A percentile compares a stretch with the other conserved stretches of the same genome.
These are phyloP conservation scores for Aradophagus sp. DNA, from an alignment of 1,140 invertebrate genomes.

Conservation along the genomic window DNA sequence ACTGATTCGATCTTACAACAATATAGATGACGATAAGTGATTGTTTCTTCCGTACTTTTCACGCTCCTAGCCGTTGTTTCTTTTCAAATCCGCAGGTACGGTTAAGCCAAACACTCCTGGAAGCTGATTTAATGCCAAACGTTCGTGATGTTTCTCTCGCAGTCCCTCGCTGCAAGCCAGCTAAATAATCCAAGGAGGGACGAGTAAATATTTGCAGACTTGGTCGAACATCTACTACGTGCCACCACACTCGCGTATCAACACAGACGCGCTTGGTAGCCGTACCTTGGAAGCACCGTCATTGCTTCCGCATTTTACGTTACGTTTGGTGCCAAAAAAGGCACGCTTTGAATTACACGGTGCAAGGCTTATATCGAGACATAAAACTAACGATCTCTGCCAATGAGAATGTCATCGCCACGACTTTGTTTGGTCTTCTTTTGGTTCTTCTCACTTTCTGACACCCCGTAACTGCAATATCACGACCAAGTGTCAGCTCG, in stretches of 20 bases:
- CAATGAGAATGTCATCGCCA: too few species aligned
- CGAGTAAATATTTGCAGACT: conserved; percentile 52
- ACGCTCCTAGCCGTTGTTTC: conserved; percentile 17
- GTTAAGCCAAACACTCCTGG: conserved; percentile 44
- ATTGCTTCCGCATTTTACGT: conserved; percentile 41
- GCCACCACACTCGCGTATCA: neutral
- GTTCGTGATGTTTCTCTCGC: conserved; percentile 45
- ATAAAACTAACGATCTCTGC: too few species aligned
- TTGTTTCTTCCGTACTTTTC: conserved; percentile 17
- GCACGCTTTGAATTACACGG: too few species aligned
- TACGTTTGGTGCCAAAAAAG: too few species aligned
- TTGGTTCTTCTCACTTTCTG: neutral
- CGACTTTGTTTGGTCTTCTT: too few species aligned
- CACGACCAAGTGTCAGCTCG: conserved; percentile 31
- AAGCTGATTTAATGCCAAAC: conserved; percentile 54
- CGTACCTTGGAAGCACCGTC: conserved; percentile 28
- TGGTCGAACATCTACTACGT: conserved; percentile 18
- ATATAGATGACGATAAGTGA: conserved; percentile 18
- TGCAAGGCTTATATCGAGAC: neutral
- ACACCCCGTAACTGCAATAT: conserved; percentile 23
- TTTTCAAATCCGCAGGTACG: conserved; percentile 26
- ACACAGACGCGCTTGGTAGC: neutral
- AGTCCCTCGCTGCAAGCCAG: conserved; percentile 44
- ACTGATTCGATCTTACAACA: conserved; percentile 26
- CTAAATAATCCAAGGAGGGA: conserved; percentile 53